Evolutionary conservation across 2,113 vertebrate species (phyloP).

Genomic region (Leucopternis melanops): DNA sequence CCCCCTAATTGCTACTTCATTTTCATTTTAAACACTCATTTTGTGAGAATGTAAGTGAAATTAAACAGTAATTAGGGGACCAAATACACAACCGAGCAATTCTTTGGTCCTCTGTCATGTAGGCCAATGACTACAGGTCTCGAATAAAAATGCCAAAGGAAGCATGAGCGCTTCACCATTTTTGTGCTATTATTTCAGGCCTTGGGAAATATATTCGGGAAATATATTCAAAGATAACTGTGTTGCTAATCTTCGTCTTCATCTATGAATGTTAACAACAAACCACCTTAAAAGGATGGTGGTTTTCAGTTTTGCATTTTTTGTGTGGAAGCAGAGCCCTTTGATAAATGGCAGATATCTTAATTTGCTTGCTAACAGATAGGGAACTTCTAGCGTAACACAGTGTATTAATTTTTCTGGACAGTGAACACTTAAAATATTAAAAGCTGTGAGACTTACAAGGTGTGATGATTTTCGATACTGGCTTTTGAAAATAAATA

Average conservation of each 20-base stretch:
- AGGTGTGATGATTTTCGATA: not conserved
- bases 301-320: not conserved
- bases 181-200: not conserved
- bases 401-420: constrained; percentile 8
- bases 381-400: not conserved
- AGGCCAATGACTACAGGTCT: not conserved
- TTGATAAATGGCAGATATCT: not conserved
- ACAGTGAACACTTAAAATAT: not conserved
- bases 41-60: constrained; percentile 50
- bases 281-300: not conserved
- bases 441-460: not conserved
- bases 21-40: constrained; percentile 61
- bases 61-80: constrained; percentile 46
- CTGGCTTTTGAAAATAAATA: constrained; percentile 12
- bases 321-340: not conserved
- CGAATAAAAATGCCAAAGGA: not conserved
- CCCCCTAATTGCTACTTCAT: constrained; percentile 13
- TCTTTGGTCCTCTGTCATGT: not conserved
- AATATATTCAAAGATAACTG: not conserved
- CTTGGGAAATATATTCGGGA: not conserved
- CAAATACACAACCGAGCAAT: not conserved
- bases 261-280: not conserved
- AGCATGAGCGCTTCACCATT: not conserved
- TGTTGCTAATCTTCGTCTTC: not conserved
- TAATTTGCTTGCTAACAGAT: constrained; percentile 2